Evolutionary conservation across 2,797 vertebrate genomes (phyloP), one percentile per base, ranked within the genome.

Genomic region (Enteromius viviparus): DNA sequence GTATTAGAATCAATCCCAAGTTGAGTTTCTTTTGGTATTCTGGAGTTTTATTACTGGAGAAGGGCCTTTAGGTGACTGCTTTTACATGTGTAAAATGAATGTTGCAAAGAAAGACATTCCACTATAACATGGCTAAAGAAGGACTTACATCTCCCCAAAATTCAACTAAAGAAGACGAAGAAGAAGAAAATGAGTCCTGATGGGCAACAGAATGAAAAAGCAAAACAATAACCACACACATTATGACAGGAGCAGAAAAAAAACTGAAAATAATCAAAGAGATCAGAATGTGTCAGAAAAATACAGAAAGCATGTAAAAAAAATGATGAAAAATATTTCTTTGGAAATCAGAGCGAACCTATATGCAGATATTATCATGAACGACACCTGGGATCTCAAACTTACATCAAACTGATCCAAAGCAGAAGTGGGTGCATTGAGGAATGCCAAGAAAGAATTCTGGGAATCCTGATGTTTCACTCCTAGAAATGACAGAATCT

Each of bases 391-490:
- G 85, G 87, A 21, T 85, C 77, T 45, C 84, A 71, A 83, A 96
- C 97, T 98, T 94, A 99, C 98, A 94, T 99, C 97, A 86, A 98
- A 97, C 94, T 97, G 97, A 93, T 99, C 98, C 85, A 97, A 94
- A 80, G 96, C 95, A 86, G 97, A 98, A 93, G 97, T 95, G 92
- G 97, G 97, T 85, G 97, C 96, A 86, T 98, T 99, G 93, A 99
- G 96, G 93, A 99, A 99, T 91, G 97, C 98, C 94, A 99, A 90
- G 95, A 99, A 98, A 92, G 97, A 99, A 95, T 97, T 98, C 95
- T 98, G 98, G 93, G 98, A 98, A 94, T 98, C 97, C 94, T 97
- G 97, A 95, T 98, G 97, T 94, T 98, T 98, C 92, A 98, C 96
- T 92, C 97, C 98, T 99, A 92, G 88, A 68, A 68, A 76, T 55